phyloP scores from a whole-genome alignment of 2,113 vertebrate genomes.

The Calonectris borealis region DNA sequence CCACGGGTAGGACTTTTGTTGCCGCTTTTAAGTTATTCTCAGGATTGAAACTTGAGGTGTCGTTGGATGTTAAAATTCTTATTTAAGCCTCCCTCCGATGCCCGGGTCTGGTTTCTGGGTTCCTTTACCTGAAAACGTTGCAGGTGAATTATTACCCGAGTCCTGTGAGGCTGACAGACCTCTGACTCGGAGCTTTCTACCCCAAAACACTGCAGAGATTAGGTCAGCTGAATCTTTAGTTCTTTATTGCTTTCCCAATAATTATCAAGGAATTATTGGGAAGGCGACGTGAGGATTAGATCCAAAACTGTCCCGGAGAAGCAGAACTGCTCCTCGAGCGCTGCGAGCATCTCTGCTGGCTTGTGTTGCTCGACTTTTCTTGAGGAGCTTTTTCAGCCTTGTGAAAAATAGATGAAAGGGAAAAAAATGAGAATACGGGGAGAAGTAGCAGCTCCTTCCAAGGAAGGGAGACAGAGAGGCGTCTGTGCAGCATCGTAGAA shows the following conservation, averaged over 20 bases:
- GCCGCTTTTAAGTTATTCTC: not conserved
- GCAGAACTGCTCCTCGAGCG: not conserved
- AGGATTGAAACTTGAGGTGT: not conserved
- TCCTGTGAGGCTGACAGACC: not conserved
- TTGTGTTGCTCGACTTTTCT: not conserved
- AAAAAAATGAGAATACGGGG: not conserved
- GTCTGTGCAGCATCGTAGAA: not conserved
- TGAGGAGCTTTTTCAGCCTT: not conserved
- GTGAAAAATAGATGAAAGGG: not conserved
- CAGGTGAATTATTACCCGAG: not conserved
- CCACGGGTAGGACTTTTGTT: fast-evolving
- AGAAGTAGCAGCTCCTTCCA: not conserved
- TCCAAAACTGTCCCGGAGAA: not conserved
- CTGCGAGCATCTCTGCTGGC: not conserved
- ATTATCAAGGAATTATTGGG: not conserved
- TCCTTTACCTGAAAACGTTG: not conserved
- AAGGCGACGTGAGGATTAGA: fast-evolving
- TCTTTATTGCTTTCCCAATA: not conserved
- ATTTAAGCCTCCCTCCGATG: not conserved
- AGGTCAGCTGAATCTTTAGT: too few relatives aligned
- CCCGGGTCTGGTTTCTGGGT: too few relatives aligned
- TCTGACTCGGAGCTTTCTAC: not conserved
- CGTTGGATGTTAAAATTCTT: not conserved
- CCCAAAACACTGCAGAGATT: not conserved
- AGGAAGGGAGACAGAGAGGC: too few relatives aligned